These are phyloP conservation scores for Dromococcyx pavoninus DNA, from an alignment of 2,797 vertebrate genomes.

Conservation along the genomic window DNA sequence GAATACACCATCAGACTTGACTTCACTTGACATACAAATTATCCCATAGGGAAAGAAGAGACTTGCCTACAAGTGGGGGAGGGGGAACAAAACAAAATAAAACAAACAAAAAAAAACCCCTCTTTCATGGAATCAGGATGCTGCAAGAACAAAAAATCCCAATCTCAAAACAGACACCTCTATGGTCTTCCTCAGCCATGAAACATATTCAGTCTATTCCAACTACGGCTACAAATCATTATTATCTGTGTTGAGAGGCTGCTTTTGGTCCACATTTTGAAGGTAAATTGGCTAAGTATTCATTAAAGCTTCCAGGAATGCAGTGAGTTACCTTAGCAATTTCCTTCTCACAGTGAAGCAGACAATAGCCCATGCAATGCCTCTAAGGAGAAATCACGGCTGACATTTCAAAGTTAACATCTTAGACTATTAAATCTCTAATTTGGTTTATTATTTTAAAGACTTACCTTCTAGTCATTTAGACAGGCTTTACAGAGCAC, in stretches of 20 bases:
- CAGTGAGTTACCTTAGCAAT: background rate
- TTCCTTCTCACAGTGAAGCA: background rate
- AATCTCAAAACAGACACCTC: background rate
- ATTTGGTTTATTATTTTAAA: conserved; percentile 52
- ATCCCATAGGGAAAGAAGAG: background rate
- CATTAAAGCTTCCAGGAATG: conserved; percentile 46
- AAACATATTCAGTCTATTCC: background rate
- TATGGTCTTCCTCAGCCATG: background rate
- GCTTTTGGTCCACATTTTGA: background rate
- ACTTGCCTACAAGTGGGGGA: background rate
- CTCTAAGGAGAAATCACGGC: background rate
- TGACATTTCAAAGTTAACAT: conserved; percentile 32
- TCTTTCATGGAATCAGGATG: background rate
- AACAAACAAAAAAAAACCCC: background rate
- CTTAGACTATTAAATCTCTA: background rate
- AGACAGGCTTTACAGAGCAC: conserved; percentile 19
- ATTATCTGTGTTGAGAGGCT: background rate
- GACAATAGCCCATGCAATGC: background rate
- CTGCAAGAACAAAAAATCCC: background rate
- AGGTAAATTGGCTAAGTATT: background rate
- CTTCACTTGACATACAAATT: background rate
- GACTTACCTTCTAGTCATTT: conserved; percentile 52
- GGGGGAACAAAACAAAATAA: background rate
- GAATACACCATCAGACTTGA: background rate
- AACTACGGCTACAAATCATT: background rate